Base-by-base conservation (phyloP, 64 coral and sea anemone genomes). In the Montipora sp. region DNA sequence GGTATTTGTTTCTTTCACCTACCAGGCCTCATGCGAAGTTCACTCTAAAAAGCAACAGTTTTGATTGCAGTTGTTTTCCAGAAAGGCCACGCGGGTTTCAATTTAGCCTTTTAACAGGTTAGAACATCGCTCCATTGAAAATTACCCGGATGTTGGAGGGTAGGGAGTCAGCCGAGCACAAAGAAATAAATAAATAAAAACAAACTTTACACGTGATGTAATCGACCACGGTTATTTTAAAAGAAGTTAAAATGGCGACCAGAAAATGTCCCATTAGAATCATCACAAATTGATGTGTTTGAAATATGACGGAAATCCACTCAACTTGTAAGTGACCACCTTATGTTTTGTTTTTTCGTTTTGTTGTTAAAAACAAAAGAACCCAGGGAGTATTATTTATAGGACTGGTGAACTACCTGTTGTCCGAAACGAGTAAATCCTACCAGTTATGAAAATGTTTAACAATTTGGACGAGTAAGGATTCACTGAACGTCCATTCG, bases 151-250 rank as follows among this genome's bases (percentile, higher is more conserved):
- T 71, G 68, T 71, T 71, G 20, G 6, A 71, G 68, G 45, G n/a
- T 13, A 11, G 43, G 22, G 11, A 85, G 44, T 70, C 82, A 71
- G 65, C 47, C 65, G 18, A 50, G 82, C 82, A 47, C 82, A 44
- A 72, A 70, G 45, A 72, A 85, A 85, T 85, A 43, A 85, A 85
- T 85, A 85, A 67, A 68, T 85, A 8, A 85, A 36, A 85, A 47
- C 45, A 8, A 57, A 57, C 6, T 36, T 22, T 2, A 36, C 36
- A n/a, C n/a, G 65, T 85, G 82, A 85, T 85, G 61, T 85, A 85
- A 85, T 72, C 44, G 27, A 72, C 61, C 12, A 22, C 61, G 9
- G 12, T 66, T 18, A 47, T 36, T 36, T 36, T 36, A 36, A 46
- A 83, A 47, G 53, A 61, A 59, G 61, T 49, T 59, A 85, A 85